Evolutionary conservation across 1,140 invertebrate genomes (phyloP).

Genomic region (Sinonovacula constricta): DNA sequence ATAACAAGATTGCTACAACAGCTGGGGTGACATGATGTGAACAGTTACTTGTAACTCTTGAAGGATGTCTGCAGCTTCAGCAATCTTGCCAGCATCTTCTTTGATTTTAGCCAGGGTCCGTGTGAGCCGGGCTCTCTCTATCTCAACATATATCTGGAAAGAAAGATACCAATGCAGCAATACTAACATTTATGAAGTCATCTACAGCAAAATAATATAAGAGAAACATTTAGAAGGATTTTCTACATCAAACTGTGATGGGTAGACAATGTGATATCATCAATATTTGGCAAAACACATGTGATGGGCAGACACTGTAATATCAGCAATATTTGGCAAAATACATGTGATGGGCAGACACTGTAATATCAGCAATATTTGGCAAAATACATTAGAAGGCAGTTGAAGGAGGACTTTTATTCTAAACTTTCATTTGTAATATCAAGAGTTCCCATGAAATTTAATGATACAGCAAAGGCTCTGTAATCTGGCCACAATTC

Average conservation of each 20-base stretch:
- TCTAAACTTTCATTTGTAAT: too few relatives aligned
- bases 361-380: not conserved
- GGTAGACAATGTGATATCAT: not conserved
- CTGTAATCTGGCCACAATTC: too few relatives aligned
- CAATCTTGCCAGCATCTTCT: slow-evolving; percentile 93
- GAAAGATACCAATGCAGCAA: too few relatives aligned
- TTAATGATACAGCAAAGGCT: too few relatives aligned
- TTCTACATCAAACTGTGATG: not conserved
- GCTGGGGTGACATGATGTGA: too few relatives aligned
- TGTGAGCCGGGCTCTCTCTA: slow-evolving; percentile 97
- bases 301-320: not conserved
- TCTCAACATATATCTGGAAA: slow-evolving; percentile 97
- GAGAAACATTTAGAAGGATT: too few relatives aligned
- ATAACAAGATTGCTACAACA: too few relatives aligned
- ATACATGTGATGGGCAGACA: not conserved
- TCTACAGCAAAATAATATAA: too few relatives aligned
- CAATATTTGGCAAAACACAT: not conserved
- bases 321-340: not conserved
- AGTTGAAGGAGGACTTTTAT: too few relatives aligned
- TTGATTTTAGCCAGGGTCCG: slow-evolving; percentile 95
- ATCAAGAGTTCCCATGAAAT: too few relatives aligned
- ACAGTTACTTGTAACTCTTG: slow-evolving; percentile 92
- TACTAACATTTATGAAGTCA: too few relatives aligned
- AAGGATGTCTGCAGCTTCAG: slow-evolving; percentile 94
- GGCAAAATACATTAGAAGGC: not conserved